Base-by-base conservation (phyloP, 37 sponge, comb jelly and placozoan species). In the Cliona cf. orientalis region DNA sequence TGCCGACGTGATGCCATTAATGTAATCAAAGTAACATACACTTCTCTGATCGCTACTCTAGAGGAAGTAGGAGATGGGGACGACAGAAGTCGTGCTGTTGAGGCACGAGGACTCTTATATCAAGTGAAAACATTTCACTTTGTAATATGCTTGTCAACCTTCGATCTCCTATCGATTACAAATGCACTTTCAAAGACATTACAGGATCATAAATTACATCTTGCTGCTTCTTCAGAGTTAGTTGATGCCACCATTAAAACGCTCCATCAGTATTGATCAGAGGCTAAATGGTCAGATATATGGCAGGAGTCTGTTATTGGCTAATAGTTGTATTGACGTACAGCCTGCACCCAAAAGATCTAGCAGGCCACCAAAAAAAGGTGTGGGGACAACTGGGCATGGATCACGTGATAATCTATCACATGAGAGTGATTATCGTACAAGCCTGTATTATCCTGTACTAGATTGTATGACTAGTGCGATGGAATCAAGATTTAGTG, bases 381-480 rank as follows among this genome's bases (percentile, higher is more conserved):
- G 14, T 14, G 14, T 49, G 9, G 9, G 53, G 53, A 49, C 14
- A 49, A 49, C 14, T 9, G 53, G 53, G 53, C 14, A 14, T 9
- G 53, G 53, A 14, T 49, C 53, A 19, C 14, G 53, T 9, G 53
- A 49, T 49, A 49, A 49, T n/a, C n/a, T n/a, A n/a, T n/a, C n/a
- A n/a, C n/a, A n/a, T n/a, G 53, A 49, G 53, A 49, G 53, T 49
- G 53, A 49, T 49, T 49, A 49, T n/a, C n/a, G n/a, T n/a, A n/a
- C n/a, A n/a, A n/a, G n/a, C n/a, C 53, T 49, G 14, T 49, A 49
- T 14, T 49, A 14, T 14, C 53, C 14, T 49, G 9, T 49, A 49
- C 14, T 49, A 49, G 53, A 49, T 49, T 49, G 53, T 49, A 49
- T 49, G 53, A 49, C 14, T 49, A 9, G 14, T 19, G 53, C 9